Conservation (phyloP, 2,113 vertebrate species). For the Mesocricetus auratus region DNA sequence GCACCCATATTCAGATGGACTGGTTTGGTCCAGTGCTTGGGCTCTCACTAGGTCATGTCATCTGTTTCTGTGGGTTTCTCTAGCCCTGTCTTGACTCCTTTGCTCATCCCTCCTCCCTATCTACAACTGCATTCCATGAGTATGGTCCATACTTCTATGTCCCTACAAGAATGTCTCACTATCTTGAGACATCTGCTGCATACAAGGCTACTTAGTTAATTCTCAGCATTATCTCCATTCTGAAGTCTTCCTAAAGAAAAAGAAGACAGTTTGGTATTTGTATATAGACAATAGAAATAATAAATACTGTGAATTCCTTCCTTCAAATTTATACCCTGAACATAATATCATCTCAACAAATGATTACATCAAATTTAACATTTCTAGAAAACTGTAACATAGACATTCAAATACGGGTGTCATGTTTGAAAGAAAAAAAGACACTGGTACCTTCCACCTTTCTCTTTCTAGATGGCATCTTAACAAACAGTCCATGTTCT, state of each 20-base stretch:
- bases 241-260: constrained; percentile 35
- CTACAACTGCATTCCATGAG: too few species aligned
- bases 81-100: too few species aligned
- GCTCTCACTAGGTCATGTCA: too few species aligned
- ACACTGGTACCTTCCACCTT: neutral
- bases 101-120: too few species aligned
- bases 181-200: neutral
- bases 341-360: neutral
- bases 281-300: neutral
- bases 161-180: neutral
- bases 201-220: neutral
- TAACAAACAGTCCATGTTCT: neutral
- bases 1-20: too few species aligned
- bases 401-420: neutral
- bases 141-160: neutral
- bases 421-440: neutral
- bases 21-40: too few species aligned
- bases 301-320: neutral
- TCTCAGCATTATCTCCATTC: neutral
- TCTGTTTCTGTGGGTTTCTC: too few species aligned
- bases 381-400: constrained; percentile 4
- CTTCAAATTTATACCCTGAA: neutral
- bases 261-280: neutral
- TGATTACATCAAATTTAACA: neutral
- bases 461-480: neutral